These are phyloP conservation scores for Ecdyonurus torrentis DNA, from an alignment of 2,888 invertebrate genomes.

Conservation along the genomic window DNA sequence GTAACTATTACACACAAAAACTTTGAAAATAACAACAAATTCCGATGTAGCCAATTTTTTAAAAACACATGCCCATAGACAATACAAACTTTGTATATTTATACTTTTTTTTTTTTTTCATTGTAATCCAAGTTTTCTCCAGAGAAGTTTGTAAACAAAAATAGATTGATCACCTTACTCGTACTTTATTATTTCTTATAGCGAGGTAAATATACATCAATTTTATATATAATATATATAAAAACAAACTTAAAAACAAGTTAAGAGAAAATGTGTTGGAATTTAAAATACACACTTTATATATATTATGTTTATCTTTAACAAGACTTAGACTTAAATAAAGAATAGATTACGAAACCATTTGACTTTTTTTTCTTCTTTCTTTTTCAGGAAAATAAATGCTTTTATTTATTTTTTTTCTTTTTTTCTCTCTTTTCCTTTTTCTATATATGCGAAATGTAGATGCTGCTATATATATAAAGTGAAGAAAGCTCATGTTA, in stretches of 20 bases:
- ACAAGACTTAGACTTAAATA: constrained; percentile 1
- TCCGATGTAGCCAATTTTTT: too few relatives aligned
- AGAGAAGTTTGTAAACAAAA: too few relatives aligned
- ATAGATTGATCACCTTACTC: too few relatives aligned
- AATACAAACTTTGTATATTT: too few relatives aligned
- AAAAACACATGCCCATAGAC: too few relatives aligned
- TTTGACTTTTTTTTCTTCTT: constrained; percentile 4
- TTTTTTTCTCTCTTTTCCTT: neutral
- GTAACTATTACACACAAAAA: too few relatives aligned
- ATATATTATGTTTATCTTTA: neutral
- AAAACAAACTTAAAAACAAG: neutral
- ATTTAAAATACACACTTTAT: neutral
- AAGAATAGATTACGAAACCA: constrained; percentile 2
- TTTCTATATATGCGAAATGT: neutral
- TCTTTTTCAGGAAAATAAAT: neutral
- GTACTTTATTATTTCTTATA: too few relatives aligned
- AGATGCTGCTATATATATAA: too few relatives aligned
- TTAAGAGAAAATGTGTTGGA: neutral
- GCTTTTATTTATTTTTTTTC: neutral
- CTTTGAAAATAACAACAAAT: too few relatives aligned
- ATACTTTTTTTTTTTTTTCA: too few relatives aligned
- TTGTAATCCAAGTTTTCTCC: too few relatives aligned
- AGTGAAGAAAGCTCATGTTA: neutral
- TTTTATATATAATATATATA: neutral
- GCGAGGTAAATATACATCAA: too few relatives aligned